Evolutionary conservation across 2,113 vertebrate genomes (phyloP).

Genomic region (Pao palembangensis): DNA sequence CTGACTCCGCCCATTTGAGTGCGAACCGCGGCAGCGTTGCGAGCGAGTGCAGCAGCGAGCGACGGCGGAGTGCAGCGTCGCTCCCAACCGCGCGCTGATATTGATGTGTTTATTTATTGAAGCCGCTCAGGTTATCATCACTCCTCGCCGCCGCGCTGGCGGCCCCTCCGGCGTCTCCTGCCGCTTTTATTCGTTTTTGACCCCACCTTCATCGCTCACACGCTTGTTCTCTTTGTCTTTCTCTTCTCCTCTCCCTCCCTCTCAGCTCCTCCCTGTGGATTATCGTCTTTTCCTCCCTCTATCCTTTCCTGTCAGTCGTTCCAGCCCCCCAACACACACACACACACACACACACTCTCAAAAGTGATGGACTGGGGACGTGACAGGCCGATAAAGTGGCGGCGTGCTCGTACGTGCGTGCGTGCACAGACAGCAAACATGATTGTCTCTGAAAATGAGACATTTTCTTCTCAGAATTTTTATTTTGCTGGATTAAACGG

Average conservation of each 20-base stretch:
- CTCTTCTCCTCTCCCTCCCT: neutral
- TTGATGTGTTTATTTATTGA: conserved; percentile 52
- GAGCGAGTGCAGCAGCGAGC: conserved; percentile 3
- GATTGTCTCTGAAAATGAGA: too few species aligned
- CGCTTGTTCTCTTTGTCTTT: conserved; percentile 1
- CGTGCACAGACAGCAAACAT: too few species aligned
- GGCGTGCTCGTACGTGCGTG: too few species aligned
- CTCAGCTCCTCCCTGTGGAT: neutral
- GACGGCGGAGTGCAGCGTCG: conserved; percentile 8
- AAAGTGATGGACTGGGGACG: too few species aligned
- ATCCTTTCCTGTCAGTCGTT: neutral
- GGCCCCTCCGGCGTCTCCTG: neutral
- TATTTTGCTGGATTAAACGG: too few species aligned
- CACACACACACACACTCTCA: too few species aligned
- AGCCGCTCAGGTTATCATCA: conserved; percentile 46
- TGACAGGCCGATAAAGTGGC: too few species aligned
- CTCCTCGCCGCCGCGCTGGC: conserved; percentile 24
- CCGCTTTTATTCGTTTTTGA: conserved; percentile 14
- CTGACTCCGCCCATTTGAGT: conserved; percentile 45
- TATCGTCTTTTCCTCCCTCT: neutral
- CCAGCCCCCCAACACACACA: too few species aligned
- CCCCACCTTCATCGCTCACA: conserved; percentile 7
- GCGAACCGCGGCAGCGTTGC: conserved; percentile 36
- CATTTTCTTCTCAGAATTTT: too few species aligned
- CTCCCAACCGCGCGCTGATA: conserved; percentile 24